Conservation (phyloP, 2,888 invertebrate species). For the Antheraea assamensis region DNA sequence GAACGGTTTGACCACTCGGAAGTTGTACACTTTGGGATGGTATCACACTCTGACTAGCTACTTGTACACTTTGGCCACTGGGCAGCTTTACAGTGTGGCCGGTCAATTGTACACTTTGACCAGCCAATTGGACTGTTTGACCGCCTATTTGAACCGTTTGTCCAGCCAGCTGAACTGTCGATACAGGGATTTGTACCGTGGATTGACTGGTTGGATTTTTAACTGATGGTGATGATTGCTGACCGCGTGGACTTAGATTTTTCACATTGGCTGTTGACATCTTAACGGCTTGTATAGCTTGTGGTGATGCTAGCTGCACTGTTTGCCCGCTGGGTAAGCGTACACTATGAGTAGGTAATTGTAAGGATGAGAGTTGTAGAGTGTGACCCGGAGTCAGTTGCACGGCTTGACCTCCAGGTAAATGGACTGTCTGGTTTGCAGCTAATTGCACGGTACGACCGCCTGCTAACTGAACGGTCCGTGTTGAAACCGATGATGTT, state of each 20-base stretch:
- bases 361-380: conserved; percentile 61
- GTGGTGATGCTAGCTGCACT: conserved; percentile 65
- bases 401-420: conserved; percentile 55
- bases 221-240: conserved; percentile 44
- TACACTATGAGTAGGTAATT: conserved; percentile 67
- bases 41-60: conserved; percentile 61
- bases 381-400: conserved; percentile 58
- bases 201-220: conserved; percentile 50
- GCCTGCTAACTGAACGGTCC: conserved; percentile 66
- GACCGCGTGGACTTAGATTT: conserved; percentile 47
- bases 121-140: conserved; percentile 68
- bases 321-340: conserved; percentile 71
- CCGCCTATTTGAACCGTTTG: conserved; percentile 67
- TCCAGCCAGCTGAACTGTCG: conserved; percentile 63
- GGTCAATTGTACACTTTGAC: conserved; percentile 68
- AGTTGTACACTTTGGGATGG: conserved; percentile 61
- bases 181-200: conserved; percentile 61
- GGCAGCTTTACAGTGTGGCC: conserved; percentile 76
- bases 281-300: conserved; percentile 57
- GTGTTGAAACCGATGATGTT: conserved; percentile 51
- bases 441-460: conserved; percentile 68
- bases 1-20: conserved; percentile 65
- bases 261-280: conserved; percentile 48
- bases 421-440: conserved; percentile 60
- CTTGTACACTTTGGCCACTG: conserved; percentile 69